Evolutionary conservation across 2,797 vertebrate genomes (phyloP), one percentile per base, ranked within the genome.

Genomic region (Notolabrus celidotus): DNA sequence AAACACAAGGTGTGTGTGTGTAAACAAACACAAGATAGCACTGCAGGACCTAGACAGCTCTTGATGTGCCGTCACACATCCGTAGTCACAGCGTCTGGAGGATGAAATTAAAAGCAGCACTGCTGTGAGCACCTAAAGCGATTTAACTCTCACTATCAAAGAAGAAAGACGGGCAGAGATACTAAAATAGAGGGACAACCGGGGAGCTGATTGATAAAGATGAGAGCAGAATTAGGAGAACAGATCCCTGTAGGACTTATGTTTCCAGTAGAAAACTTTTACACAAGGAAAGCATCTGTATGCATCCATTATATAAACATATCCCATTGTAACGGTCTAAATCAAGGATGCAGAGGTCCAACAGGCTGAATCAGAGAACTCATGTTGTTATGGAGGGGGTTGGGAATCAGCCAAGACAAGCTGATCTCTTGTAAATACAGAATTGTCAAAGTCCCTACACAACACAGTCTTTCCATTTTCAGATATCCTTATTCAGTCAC

Each of bases 41-140:
- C 84, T 77, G 71, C 79, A 58, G 66, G n/a, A 42, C 16, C 33
- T 39, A 23, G 36, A 67, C 16, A 0, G 49, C 50, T 54, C 66
- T 49, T 3, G 25, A 33, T 66, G 54, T 39, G 34, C 16, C 19
- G 7, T 51, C 58, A 69, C 67, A 71, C 63, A 68, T 68, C 67
- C 41, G 69, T 45, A 60, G 65, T 52, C 62, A 57, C 67, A 59
- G 49, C 29, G 42, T 63, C 70, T 43, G 68, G 64, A 51, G 36
- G 64, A 79, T 17, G 2, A 63, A 20, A 39, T 4, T 34, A 11
- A 36, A 36, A n/a, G 42, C 58, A 50, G 36, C 0, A 1, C 31
- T 42, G 41, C 46, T 56, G 34, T 15, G 58, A 54, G 46, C 25
- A 10, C 27, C 55, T 42, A 56, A 57, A 69, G 49, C 7, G 33